phyloP scores from a whole-genome alignment of 1,140 invertebrate genomes.

The Arctopsyche grandis region DNA sequence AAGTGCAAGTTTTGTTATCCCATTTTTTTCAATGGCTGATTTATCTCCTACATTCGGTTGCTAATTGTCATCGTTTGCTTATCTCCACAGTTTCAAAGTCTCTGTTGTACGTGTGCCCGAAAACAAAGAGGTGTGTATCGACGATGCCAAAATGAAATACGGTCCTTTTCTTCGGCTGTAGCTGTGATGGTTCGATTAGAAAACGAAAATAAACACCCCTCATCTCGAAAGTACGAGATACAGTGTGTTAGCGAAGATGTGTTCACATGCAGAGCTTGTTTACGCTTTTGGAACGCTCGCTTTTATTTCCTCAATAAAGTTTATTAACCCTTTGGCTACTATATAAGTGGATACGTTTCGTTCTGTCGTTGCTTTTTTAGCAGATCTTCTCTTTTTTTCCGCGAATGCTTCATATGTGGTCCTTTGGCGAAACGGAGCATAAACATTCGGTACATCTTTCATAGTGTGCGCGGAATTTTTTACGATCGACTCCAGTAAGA shows the following conservation, averaged over 20 bases:
- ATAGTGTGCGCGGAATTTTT: no score
- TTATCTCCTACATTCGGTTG: no score
- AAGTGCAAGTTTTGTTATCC: no score
- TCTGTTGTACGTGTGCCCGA: neutral
- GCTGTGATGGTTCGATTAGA: slow-evolving; percentile 29
- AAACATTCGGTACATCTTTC: no score
- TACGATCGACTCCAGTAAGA: no score
- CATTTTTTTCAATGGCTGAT: no score
- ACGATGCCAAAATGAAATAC: slow-evolving; percentile 36
- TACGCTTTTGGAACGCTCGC: neutral
- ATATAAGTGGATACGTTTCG: no score
- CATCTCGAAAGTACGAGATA: neutral
- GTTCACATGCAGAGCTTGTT: neutral
- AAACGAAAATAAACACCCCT: slow-evolving; percentile 34
- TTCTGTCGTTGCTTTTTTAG: no score
- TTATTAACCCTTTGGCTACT: neutral
- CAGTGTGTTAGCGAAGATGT: neutral
- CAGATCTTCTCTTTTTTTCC: no score
- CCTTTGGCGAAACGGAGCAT: no score
- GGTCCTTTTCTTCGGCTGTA: slow-evolving; percentile 10
- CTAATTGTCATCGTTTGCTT: no score
- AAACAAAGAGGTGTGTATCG: slow-evolving; percentile 23
- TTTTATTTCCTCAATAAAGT: slow-evolving; percentile 1
- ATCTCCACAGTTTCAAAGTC: neutral
- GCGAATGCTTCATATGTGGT: no score